Evolutionary conservation across 2,797 vertebrate species (phyloP).

Genomic region (Basileuterus tristriatus): DNA sequence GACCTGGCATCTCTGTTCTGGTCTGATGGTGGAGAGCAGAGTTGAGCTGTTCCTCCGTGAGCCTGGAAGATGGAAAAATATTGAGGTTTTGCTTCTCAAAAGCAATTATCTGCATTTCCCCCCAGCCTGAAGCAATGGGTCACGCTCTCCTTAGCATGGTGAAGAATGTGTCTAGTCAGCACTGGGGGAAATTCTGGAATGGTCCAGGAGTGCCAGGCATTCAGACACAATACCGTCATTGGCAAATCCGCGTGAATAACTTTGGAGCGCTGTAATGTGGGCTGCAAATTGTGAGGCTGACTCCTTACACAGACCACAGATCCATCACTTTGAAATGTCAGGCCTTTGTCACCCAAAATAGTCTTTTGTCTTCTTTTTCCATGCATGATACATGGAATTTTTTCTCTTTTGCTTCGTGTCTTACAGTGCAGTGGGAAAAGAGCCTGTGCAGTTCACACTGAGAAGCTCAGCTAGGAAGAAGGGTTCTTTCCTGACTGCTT

Average conservation of each 20-base stretch:
- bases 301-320: conserved; percentile 45
- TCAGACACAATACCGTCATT: neutral
- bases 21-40: neutral
- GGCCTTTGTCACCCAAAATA: conserved; percentile 34
- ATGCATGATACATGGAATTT: neutral
- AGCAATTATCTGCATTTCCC: neutral
- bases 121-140: neutral
- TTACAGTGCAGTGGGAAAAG: neutral
- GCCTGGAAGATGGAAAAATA: neutral
- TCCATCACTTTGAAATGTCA: conserved; percentile 54
- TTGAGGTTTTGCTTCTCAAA: neutral
- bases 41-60: neutral
- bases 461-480: neutral
- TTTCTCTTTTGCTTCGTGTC: neutral
- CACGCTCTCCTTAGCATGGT: neutral
- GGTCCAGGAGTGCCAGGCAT: conserved; percentile 10
- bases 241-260: neutral
- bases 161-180: conserved; percentile 49
- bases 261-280: conserved; percentile 3
- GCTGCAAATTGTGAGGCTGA: conserved; percentile 35
- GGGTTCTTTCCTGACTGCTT: neutral
- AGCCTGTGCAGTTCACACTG: neutral
- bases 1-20: neutral
- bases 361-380: conserved; percentile 37
- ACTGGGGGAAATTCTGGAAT: conserved; percentile 14